These are phyloP conservation scores for Fopius arisanus DNA, from an alignment of 1,140 invertebrate genomes.

Conservation along the genomic window DNA sequence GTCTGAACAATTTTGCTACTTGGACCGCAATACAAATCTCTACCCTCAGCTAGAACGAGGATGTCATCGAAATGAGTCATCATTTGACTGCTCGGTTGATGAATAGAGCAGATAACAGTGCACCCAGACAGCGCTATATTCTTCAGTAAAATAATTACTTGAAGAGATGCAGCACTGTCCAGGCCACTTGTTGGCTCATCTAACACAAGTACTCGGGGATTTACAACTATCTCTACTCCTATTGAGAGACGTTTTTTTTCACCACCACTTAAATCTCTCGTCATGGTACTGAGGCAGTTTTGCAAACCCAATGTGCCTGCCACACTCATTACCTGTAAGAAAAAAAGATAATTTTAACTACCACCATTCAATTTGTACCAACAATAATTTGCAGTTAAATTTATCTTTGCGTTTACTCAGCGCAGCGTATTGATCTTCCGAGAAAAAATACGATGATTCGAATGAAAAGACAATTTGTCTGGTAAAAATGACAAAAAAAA, in stretches of 20 bases:
- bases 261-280: slow-evolving; percentile 78
- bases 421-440: too few relatives aligned
- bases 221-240: slow-evolving; percentile 83
- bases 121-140: slow-evolving; percentile 75
- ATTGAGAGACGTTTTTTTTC: slow-evolving; percentile 87
- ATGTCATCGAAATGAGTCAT: slow-evolving; percentile 77
- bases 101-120: slow-evolving; percentile 85
- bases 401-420: too few relatives aligned
- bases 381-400: too few relatives aligned
- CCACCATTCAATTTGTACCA: too few relatives aligned
- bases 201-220: slow-evolving; percentile 76
- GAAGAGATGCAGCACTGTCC: slow-evolving; percentile 78
- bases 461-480: too few relatives aligned
- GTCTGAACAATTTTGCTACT: slow-evolving; percentile 63
- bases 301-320: slow-evolving; percentile 67
- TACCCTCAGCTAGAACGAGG: slow-evolving; percentile 68
- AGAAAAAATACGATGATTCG: too few relatives aligned
- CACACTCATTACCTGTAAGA: slow-evolving; percentile 67
- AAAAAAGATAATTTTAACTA: neutral
- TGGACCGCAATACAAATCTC: slow-evolving; percentile 69
- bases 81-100: slow-evolving; percentile 87
- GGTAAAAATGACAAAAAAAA: too few relatives aligned
- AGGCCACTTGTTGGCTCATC: slow-evolving; percentile 80
- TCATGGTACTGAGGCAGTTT: slow-evolving; percentile 72
- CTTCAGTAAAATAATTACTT: slow-evolving; percentile 71